Evolutionary conservation across 2,888 invertebrate species (phyloP).

Genomic region (Ophioninae sp.): DNA sequence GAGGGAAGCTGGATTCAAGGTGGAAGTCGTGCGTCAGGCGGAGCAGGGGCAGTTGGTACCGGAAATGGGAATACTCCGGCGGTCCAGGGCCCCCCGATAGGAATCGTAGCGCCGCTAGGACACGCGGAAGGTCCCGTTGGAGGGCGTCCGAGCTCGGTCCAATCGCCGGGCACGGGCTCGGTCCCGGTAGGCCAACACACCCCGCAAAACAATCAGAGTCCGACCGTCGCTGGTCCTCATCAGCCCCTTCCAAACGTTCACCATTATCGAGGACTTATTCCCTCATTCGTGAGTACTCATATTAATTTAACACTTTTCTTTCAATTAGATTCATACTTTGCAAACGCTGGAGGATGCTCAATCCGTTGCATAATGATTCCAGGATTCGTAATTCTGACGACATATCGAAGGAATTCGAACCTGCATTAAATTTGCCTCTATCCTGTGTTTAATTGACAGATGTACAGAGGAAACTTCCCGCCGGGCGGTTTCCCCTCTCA

Average conservation of each 20-base stretch:
- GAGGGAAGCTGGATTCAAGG: slow-evolving; percentile 96
- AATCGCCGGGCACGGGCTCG: slow-evolving; percentile 80
- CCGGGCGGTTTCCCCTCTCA: slow-evolving; percentile 78
- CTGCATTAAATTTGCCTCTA: not conserved
- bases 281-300: slow-evolving; percentile 86
- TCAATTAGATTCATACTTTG: not conserved
- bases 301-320: not conserved
- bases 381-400: not conserved
- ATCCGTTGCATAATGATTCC: not conserved
- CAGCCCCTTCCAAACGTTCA: slow-evolving; percentile 76
- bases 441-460: slow-evolving; percentile 69
- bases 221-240: slow-evolving; percentile 68
- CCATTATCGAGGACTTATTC: slow-evolving; percentile 89
- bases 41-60: slow-evolving; percentile 76
- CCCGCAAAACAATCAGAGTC: slow-evolving; percentile 71
- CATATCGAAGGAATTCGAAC: not conserved
- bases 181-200: slow-evolving; percentile 81
- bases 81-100: slow-evolving; percentile 81
- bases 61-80: slow-evolving; percentile 80
- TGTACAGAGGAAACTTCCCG: slow-evolving; percentile 81
- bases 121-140: slow-evolving; percentile 78
- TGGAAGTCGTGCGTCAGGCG: slow-evolving; percentile 86
- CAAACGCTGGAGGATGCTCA: not conserved
- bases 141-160: slow-evolving; percentile 82
- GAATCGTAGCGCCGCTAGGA: slow-evolving; percentile 69